Evolutionary conservation across 2,797 vertebrate genomes (phyloP), one percentile per base, ranked within the genome.

Genomic region (Peromyscus melanophrys): DNA sequence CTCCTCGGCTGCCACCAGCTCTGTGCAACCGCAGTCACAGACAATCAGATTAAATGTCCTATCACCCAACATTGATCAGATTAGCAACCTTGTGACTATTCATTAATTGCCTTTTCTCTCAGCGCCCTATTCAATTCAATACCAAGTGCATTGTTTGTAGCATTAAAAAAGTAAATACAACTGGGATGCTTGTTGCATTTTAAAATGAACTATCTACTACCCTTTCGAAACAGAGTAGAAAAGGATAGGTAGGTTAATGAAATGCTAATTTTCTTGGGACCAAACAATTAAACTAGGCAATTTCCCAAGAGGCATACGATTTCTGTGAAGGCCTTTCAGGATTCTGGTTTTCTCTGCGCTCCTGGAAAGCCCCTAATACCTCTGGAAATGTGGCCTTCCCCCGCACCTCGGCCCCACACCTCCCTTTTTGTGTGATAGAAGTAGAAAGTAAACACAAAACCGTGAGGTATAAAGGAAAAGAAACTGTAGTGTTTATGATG

Each of bases 61-160:
- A 97, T 97, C 96, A 91, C 97, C 97, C 90, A n/a, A 93, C 97
- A 97, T 96, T 94, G 97, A 97, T 98, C 97, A 97, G 96, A 97
- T 98, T 96, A 98, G 97, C 95, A 90, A 83, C 95, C 93, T 93
- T 96, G 97, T 96, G 97, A 97, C 97, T 95, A 96, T 92, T 94
- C 95, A 94, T 97, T 97, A 97, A 97, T 92, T 96, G 97, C 89
- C 93, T 97, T 97, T 98, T 97, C 95, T 96, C 92, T 82, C 4
- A 9, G 94, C 52, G 84, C 80, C 76, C 82, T 95, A n/a, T 89
- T 92, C 95, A 94, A 89, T 89, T 96, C 95, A 96, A 96, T 95
- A 96, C 83, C 34, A 67, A 97, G 65, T 25, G 37, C 90, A 52
- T n/a, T 87, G 90, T 96, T 96, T 43, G 88, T 78, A 84, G 92